A percentile compares a stretch with the other conserved stretches of the same genome.
These are phyloP conservation scores for Aplodontia rufa DNA, from an alignment of 2,113 vertebrate genomes.

Conservation along the genomic window DNA sequence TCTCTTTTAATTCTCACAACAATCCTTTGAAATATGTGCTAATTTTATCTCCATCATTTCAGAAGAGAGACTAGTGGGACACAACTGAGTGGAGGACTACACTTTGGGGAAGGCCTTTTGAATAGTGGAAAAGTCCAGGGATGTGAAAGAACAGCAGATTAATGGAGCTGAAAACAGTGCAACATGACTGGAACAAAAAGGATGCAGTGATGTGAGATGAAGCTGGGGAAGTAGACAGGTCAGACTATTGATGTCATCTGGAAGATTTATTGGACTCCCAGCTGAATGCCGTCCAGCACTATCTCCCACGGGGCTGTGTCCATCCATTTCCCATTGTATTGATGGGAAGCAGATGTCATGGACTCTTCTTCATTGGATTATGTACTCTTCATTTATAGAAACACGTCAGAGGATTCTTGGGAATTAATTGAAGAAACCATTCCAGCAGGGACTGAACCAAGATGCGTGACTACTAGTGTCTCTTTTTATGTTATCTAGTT, in stretches of 20 bases:
- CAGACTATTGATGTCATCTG: background rate
- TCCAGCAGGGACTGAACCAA: background rate
- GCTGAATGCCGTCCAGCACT: background rate
- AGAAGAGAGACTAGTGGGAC: background rate
- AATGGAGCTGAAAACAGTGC: background rate
- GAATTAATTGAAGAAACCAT: background rate
- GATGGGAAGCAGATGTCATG: background rate
- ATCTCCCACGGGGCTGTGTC: background rate
- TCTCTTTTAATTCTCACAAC: background rate
- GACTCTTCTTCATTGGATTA: background rate
- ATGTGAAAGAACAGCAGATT: background rate
- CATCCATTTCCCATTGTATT: background rate
- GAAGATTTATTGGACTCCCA: background rate
- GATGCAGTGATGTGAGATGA: background rate
- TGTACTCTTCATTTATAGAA: background rate
- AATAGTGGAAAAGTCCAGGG: background rate
- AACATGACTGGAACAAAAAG: background rate
- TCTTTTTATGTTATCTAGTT: background rate
- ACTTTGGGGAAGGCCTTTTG: background rate
- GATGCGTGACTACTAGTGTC: background rate
- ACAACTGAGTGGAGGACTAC: background rate
- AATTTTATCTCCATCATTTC: background rate
- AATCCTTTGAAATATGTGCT: background rate
- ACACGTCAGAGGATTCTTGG: background rate
- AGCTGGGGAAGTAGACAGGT: background rate